A percentile compares a stretch with the other conserved stretches of the same genome.
Conservation (phyloP, 2,888 invertebrate genomes). For the Rhimphoctona megacephalus region DNA sequence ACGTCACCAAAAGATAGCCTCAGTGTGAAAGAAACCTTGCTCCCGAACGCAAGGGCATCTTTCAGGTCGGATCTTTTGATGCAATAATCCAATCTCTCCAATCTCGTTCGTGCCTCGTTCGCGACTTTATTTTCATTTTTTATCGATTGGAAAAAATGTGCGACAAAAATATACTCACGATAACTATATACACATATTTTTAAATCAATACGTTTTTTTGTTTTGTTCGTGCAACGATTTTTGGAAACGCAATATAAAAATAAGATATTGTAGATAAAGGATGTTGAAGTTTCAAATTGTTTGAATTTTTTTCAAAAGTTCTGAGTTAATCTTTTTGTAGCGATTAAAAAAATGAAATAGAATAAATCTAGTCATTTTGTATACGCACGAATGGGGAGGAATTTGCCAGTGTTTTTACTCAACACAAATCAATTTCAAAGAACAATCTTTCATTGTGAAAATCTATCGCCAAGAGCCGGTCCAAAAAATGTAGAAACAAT, state of each 20-base stretch:
- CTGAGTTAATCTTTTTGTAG: too few species aligned
- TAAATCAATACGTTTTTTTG: too few species aligned
- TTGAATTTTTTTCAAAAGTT: too few species aligned
- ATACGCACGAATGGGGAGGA: neutral
- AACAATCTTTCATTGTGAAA: too few species aligned
- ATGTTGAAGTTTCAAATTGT: neutral
- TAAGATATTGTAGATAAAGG: neutral
- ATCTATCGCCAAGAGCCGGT: too few species aligned
- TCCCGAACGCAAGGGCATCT: conserved; percentile 49
- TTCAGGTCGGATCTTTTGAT: conserved; percentile 31
- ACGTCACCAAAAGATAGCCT: conserved; percentile 7
- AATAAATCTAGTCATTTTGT: too few species aligned
- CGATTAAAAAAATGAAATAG: too few species aligned
- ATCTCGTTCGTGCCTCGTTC: neutral
- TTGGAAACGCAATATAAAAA: neutral
- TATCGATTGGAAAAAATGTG: neutral
- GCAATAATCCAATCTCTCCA: neutral
- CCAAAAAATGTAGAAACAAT: too few species aligned
- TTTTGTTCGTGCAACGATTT: neutral
- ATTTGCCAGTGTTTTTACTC: neutral
- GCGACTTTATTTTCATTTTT: neutral
- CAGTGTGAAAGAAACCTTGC: conserved; percentile 53
- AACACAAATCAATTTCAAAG: neutral
- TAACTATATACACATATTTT: neutral
- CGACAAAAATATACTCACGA: neutral